Evolutionary conservation across 2,113 vertebrate genomes (phyloP), one percentile per base, ranked within the genome.

Genomic region (Eptatretus burgeri): DNA sequence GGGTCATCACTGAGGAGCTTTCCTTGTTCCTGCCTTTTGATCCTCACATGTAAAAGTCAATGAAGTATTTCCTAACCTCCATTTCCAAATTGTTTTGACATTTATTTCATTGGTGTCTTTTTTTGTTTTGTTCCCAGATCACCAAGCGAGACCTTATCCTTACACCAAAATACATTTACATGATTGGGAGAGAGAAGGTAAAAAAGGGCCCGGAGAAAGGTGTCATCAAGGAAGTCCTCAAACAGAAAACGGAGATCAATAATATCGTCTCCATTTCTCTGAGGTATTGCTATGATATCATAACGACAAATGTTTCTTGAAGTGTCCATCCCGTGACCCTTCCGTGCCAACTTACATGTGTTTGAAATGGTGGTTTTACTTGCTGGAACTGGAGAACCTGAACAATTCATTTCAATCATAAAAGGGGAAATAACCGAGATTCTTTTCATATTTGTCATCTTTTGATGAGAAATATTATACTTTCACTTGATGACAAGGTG

Each of bases 191-290:
- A 56, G 91, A 95, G 72, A 93, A 95, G 67, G 77, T 91, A 66
- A 95, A 93, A 72, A 95, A 87, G 65, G 91, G 91, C 5, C 82
- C 87, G 0, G 89, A 94, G 71, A 98, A 94, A 69, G 91, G 91
- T 2, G 80, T 82, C 67, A 86, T 98, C 70, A 81, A 79, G 65
- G 89, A 98, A 69, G 79, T 93, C 50, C 73, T 98, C 60, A 98
- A 98, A 71, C 81, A 87, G 69, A 91, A 85, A 66, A 63, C 93
- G 67, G 91, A 98, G 65, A 78, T 95, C 52, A 77, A 71, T 27
- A 74, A 70, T 1, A 74, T 98, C 68, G 74, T 70, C 1, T 64
- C 79, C 0, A 69, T 98, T 66, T 91, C 87, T 0, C 78, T 85
- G 66, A 85, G 82, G 82, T 84, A 66, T 41, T 7, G 27, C 27